Conservation (phyloP, 2,113 vertebrate genomes). For the Macroglossus sobrinus region DNA sequence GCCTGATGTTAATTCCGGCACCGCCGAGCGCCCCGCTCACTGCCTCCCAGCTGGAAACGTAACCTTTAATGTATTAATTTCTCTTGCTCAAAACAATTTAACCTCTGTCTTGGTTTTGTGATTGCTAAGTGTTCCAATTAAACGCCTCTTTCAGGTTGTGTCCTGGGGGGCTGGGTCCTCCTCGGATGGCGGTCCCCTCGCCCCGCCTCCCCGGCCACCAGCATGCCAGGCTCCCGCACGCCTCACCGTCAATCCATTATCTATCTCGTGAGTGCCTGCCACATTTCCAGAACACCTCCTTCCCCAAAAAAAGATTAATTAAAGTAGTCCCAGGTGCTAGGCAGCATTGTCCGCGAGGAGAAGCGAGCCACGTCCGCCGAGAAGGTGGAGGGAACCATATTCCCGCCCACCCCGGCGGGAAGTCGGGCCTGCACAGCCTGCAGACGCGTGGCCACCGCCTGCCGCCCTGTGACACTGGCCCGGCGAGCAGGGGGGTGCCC, state of each 20-base stretch:
- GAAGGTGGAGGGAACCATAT: slow-evolving; percentile 38
- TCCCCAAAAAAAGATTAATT: slow-evolving; percentile 78
- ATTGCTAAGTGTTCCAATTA: slow-evolving; percentile 91
- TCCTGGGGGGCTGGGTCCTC: slow-evolving; percentile 85
- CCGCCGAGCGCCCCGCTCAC: slow-evolving; percentile 83
- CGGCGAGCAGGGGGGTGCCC: slow-evolving; percentile 20
- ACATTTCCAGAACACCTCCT: slow-evolving; percentile 76
- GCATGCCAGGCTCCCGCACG: slow-evolving; percentile 62
- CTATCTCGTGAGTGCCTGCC: slow-evolving; percentile 79
- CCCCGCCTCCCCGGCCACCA: slow-evolving; percentile 73
- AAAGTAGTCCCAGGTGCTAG: slow-evolving; percentile 74
- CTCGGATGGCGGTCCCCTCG: slow-evolving; percentile 75
- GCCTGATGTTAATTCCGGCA: slow-evolving; percentile 90
- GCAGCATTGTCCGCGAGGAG: slow-evolving; percentile 60
- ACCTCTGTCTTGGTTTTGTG: slow-evolving; percentile 90
- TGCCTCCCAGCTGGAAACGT: slow-evolving; percentile 89
- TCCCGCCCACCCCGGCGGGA: background rate
- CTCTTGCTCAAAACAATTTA: slow-evolving; percentile 93
- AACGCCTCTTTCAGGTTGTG: slow-evolving; percentile 85
- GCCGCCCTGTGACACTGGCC: slow-evolving; percentile 51
- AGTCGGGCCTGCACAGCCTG: no score
- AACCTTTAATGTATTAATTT: slow-evolving; percentile 94
- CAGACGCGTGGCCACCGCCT: slow-evolving; percentile 54
- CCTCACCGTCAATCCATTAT: slow-evolving; percentile 79
- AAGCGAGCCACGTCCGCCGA: slow-evolving; percentile 66